Evolutionary conservation across 1,140 invertebrate genomes (phyloP).

Genomic region (Halictus rubicundus): DNA sequence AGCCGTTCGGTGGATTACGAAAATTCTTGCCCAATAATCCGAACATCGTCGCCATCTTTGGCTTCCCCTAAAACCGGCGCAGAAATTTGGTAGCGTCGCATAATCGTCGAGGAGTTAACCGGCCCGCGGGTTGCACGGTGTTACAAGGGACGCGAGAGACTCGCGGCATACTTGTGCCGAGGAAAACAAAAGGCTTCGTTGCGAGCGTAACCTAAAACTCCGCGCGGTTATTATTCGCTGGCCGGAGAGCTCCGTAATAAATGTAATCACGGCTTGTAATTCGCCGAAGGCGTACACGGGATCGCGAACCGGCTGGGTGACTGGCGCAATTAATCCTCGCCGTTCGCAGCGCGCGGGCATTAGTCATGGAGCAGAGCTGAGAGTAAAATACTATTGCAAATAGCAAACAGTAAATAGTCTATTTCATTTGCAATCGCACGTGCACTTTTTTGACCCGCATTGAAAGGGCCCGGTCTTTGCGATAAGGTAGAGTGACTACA

Average conservation of each 20-base stretch:
- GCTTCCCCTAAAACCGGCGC: constrained; percentile 1
- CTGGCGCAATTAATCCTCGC: constrained; percentile 14
- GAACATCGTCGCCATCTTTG: not conserved
- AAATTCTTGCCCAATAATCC: constrained; percentile 14
- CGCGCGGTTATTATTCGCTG: constrained; percentile 1
- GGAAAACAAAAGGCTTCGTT: constrained; percentile 15
- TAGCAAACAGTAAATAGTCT: no score
- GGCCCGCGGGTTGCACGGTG: not conserved
- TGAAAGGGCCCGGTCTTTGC: no score
- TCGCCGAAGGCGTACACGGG: not conserved
- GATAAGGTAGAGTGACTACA: no score
- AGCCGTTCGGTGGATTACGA: not conserved
- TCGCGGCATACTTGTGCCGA: constrained; percentile 13
- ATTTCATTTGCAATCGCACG: no score
- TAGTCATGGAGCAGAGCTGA: not conserved
- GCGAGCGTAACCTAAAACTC: constrained; percentile 1
- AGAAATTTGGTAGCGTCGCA: not conserved
- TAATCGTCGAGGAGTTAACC: not conserved
- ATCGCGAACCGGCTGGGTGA: not conserved
- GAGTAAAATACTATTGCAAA: no score
- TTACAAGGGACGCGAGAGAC: not conserved
- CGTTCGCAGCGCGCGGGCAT: not conserved
- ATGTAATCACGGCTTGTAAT: constrained; percentile 10
- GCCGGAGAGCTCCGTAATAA: not conserved
- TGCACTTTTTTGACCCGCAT: no score